Conservation (phyloP, 2,888 invertebrate species). For the Merodon equestris region DNA sequence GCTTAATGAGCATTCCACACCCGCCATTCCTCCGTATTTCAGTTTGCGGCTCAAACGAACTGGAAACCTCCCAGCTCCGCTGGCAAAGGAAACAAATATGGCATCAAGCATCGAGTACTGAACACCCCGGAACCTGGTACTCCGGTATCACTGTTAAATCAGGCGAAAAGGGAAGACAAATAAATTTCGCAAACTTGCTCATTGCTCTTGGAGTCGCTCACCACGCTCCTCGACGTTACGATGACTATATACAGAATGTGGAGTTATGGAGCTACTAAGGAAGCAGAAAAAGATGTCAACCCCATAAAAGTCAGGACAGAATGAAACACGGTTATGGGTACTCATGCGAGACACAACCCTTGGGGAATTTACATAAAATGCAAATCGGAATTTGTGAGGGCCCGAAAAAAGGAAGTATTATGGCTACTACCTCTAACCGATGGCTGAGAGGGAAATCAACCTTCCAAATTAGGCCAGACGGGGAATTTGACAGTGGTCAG, state of each 20-base stretch:
- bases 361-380: conserved; percentile 63
- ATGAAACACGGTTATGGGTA: conserved; percentile 55
- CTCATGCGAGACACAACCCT: conserved; percentile 57
- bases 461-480: conserved; percentile 63
- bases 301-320: conserved; percentile 4
- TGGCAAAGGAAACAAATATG: too few relatives aligned
- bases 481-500: conserved; percentile 36
- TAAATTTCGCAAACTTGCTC: conserved; percentile 64
- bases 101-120: too few relatives aligned
- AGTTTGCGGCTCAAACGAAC: conserved; percentile 62
- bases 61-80: conserved; percentile 49
- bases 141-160: conserved; percentile 51
- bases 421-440: too few relatives aligned
- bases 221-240: too few relatives aligned
- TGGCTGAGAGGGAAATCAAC: background rate
- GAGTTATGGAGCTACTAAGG: conserved; percentile 16
- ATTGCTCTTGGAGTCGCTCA: conserved; percentile 15
- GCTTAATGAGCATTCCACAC: conserved; percentile 65
- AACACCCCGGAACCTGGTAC: conserved; percentile 11
- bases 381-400: conserved; percentile 51
- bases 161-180: conserved; percentile 62
- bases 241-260: too few relatives aligned
- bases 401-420: too few relatives aligned
- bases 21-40: conserved; percentile 56
- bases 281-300: conserved; percentile 55